Evolutionary conservation across 1,140 invertebrate species (phyloP).

Genomic region (Adelges cooleyi): DNA sequence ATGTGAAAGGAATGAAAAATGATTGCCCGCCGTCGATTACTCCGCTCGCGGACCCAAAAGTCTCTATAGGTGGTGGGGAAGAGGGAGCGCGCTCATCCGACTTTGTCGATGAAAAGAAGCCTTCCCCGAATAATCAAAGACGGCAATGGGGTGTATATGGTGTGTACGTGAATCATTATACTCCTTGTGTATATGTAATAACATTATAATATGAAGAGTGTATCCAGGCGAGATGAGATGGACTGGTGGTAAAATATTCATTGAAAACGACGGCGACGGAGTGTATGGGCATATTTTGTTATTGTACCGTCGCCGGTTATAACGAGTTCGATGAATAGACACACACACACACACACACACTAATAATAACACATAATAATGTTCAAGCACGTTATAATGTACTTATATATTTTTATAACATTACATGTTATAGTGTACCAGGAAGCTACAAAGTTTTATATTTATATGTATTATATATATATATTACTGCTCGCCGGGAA

Average conservation of each 20-base stretch:
- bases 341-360: not conserved
- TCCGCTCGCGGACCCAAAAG: no score
- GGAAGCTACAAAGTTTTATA: not conserved
- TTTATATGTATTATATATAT: no score
- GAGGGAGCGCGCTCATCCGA: no score
- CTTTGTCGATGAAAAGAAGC: slow-evolving; percentile 16
- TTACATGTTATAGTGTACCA: not conserved
- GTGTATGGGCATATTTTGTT: not conserved
- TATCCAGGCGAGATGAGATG: no score
- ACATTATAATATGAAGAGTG: no score
- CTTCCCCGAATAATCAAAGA: slow-evolving; percentile 15
- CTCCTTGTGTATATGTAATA: no score
- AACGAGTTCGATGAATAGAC: slow-evolving; percentile 25
- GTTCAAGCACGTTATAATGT: not conserved
- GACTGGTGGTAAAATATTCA: slow-evolving; percentile 14
- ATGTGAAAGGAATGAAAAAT: slow-evolving; percentile 27
- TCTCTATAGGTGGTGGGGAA: no score
- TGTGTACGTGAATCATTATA: slow-evolving; percentile 14
- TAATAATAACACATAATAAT: no score
- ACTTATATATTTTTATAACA: not conserved
- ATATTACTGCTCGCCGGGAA: no score
- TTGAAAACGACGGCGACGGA: slow-evolving; percentile 12
- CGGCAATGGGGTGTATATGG: not conserved
- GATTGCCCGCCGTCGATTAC: not conserved
- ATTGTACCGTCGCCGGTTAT: not conserved